phyloP scores from a whole-genome alignment of 2,888 invertebrate genomes.

The Rosalia funebris region DNA sequence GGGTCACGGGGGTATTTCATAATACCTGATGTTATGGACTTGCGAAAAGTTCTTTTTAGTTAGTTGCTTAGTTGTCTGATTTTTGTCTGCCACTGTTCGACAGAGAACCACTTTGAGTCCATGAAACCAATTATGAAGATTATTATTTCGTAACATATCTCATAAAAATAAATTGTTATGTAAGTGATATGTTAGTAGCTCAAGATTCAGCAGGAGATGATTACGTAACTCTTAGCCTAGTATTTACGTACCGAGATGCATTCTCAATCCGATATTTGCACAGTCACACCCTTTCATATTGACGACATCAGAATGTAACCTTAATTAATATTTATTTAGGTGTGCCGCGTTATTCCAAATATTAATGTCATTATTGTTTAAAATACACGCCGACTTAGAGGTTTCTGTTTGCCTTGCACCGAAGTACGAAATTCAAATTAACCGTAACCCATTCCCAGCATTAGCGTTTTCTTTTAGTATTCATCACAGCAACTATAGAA shows the following conservation, averaged over 20 bases:
- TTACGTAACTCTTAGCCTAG: too few species aligned
- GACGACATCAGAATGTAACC: conserved; percentile 23
- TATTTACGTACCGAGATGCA: neutral
- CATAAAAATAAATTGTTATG: too few species aligned
- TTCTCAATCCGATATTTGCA: conserved; percentile 8
- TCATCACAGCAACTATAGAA: neutral
- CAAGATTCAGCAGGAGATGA: too few species aligned
- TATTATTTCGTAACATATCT: too few species aligned
- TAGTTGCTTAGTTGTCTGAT: too few species aligned
- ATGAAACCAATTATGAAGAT: too few species aligned
- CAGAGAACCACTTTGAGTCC: too few species aligned
- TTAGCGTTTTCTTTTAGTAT: neutral
- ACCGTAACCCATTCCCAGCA: neutral
- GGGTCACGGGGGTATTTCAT: too few species aligned
- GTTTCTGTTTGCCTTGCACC: conserved; percentile 1
- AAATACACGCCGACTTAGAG: neutral
- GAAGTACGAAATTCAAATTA: neutral
- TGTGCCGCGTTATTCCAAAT: conserved; percentile 24
- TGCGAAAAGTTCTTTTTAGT: too few species aligned
- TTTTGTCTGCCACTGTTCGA: too few species aligned
- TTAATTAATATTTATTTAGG: conserved; percentile 25
- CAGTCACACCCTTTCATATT: conserved; percentile 12
- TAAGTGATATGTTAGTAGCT: too few species aligned
- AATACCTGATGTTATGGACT: too few species aligned
- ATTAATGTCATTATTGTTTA: conserved; percentile 18